A percentile compares a stretch with the other conserved stretches of the same genome.
phyloP scores from a whole-genome alignment of 2,888 invertebrate genomes.

The Drosophila mayaguana region DNA sequence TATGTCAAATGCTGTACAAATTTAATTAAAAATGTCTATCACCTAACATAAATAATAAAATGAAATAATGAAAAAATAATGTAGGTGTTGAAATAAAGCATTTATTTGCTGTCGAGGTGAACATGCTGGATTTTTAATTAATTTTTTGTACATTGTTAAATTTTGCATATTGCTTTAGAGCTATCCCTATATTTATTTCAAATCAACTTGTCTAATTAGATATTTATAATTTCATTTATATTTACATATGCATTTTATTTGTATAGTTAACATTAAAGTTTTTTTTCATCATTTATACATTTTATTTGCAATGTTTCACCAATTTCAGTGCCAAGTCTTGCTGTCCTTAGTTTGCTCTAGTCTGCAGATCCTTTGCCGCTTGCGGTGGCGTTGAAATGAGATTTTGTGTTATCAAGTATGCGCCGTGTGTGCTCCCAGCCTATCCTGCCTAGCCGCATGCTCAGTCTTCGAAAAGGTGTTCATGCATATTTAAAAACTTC shows the following conservation, averaged over 20 bases:
- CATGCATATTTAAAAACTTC: constrained; percentile 75
- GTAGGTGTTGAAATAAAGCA: background rate
- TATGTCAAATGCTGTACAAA: constrained; percentile 12
- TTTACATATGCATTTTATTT: background rate
- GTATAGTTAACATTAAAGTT: background rate
- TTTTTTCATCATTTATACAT: no score
- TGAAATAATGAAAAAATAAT: background rate
- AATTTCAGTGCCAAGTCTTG: background rate
- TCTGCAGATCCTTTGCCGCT: constrained; percentile 37
- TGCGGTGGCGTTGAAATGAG: constrained; percentile 50
- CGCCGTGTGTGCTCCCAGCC: constrained; percentile 43
- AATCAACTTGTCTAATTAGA: background rate
- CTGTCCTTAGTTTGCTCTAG: background rate
- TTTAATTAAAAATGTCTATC: constrained; percentile 31
- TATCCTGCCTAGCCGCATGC: background rate
- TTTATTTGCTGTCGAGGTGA: background rate
- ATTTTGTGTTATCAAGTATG: constrained; percentile 69
- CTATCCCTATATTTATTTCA: background rate
- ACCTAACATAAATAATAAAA: constrained; percentile 12
- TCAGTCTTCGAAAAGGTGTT: constrained; percentile 58
- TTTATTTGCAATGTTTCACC: background rate
- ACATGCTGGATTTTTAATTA: background rate
- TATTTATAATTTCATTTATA: background rate
- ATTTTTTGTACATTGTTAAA: background rate
- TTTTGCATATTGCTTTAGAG: background rate